Evolutionary conservation across 2,888 invertebrate species (phyloP), one percentile per base, ranked within the genome.

Genomic region (Eupelmus urozonus): DNA sequence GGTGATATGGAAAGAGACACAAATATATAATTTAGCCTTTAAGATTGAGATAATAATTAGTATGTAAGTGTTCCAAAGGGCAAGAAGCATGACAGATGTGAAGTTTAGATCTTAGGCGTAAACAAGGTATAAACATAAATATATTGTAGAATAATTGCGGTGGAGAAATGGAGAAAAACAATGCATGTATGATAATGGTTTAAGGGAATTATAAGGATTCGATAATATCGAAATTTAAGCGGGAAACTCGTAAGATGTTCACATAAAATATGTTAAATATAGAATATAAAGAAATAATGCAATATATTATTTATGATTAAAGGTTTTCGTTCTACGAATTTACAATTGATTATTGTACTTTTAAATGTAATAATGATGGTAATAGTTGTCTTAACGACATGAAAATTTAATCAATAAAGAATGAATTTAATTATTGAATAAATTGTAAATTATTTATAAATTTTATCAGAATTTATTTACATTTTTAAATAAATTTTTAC

Each of bases 11-110:
- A 49, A 71, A 40, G 13, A 4, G 40, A 70, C 13, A 67, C n/a
- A 63, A 45, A 42, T 18, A 65, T 70, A 70, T 57, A 74, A 45
- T 70, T 77, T 80, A 80, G 80, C 80, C 74, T 77, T 77, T 77
- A 80, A 74, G 77, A 77, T 77, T 23, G 73, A 74, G 89, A 89
- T 89, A 89, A 89, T 89, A 89, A 89, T 88, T 89, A 89, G 89
- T 75, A 82, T 63, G 82, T 89, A 89, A 89, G 89, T 82, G 83
- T 85, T 82, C 79, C 82, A 76, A 62, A 67, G 77, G 71, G 65
- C 59, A 74, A 79, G 53, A 53, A 4, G 69, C 49, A 71, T 63
- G 49, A 76, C 25, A 45, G 7, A 25, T 7, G 59, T 42, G 62
- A 73, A 18, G 20, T 34, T 63, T 69, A 76, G 69, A 40, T 57